Percentiles rank a stretch among this genome's conserved stretches.
phyloP scores from a whole-genome alignment of 37 sponge, comb jelly and placozoan species.

The Hormiphora californensis region DNA sequence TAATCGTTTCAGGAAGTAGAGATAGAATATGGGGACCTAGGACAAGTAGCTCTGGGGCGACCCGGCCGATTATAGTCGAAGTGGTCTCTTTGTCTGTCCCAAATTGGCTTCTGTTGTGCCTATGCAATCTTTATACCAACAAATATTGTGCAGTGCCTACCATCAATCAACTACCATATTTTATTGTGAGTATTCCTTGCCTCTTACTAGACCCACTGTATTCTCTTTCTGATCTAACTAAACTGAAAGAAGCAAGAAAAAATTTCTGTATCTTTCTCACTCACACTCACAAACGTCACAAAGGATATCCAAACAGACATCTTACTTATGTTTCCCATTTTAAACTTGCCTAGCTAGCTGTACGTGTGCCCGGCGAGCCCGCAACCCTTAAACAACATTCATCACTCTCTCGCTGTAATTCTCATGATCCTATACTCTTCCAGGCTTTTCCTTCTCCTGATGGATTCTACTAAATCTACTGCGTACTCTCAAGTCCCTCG shows the following conservation, averaged over 20 bases:
- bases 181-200: conserved; percentile 10
- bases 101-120: conserved; percentile 92
- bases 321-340: too few relatives aligned
- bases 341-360: too few relatives aligned
- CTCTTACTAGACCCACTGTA: too few relatives aligned
- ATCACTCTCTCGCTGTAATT: too few relatives aligned
- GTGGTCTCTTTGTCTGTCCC: conserved; percentile 66
- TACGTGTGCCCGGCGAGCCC: too few relatives aligned
- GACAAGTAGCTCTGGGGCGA: conserved; percentile 67
- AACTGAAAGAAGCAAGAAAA: not conserved
- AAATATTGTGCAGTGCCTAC: conserved; percentile 65
- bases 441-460: conserved; percentile 8
- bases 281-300: too few relatives aligned
- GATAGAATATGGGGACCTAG: conserved; percentile 88
- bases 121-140: conserved; percentile 90
- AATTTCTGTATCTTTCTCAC: not conserved
- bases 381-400: too few relatives aligned
- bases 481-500: conserved; percentile 46
- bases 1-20: conserved; percentile 1
- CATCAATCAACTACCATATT: not conserved
- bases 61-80: conserved; percentile 69
- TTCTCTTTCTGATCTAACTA: not conserved
- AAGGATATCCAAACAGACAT: too few relatives aligned
- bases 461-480: not conserved
- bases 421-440: too few relatives aligned